Evolutionary conservation across 2,113 vertebrate genomes (phyloP), one percentile per base, ranked within the genome.

Genomic region (Chunga burmeisteri): DNA sequence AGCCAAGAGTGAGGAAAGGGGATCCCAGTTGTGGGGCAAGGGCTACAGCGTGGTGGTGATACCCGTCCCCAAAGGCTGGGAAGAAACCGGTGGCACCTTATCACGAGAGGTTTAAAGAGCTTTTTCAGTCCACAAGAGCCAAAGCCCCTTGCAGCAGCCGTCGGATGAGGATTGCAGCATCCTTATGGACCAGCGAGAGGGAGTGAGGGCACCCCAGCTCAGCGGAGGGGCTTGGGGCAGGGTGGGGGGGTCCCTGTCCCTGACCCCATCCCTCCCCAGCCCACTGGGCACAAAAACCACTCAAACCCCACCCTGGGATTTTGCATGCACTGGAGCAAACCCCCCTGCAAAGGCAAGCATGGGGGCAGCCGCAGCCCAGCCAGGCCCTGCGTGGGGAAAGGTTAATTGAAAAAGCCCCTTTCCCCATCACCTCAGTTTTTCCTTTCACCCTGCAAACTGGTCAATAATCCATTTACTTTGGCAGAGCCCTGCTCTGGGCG

Each of bases 391-490:
- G 0, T 75, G 44, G 46, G 75, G 74, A 90, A 79, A 92, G 94
- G 86, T 94, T 96, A 96, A 96, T 91, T 87, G 92, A 73, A 93
- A 93, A 90, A 92, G 46, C 14, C 50, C 85, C 62, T 96, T 95
- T 92, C 49, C 70, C 72, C 58, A 72, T 55, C 38, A 22, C 71
- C 86, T 92, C 18, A 0, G 13, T 66, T 91, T 90, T 88, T 67
- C 84, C 85, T 84, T 91, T 95, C 83, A 77, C 12, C 2, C 73
- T 84, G 75, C 82, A 85, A 79, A 92, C 46, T 55, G 88, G 88
- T 97, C 94, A 85, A 96, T 96, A 97, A 95, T 88, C 93, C 90
- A 79, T 93, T 93, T 88, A 46, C 80, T 92, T 56, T 71, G 93
- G 85, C 49, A 96, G 62, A 88, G 14, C 56, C 63, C 72, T 59